A percentile compares a stretch with the other conserved stretches of the same genome.
Conservation (phyloP, 2,113 vertebrate species). For the Lagopus leucura region DNA sequence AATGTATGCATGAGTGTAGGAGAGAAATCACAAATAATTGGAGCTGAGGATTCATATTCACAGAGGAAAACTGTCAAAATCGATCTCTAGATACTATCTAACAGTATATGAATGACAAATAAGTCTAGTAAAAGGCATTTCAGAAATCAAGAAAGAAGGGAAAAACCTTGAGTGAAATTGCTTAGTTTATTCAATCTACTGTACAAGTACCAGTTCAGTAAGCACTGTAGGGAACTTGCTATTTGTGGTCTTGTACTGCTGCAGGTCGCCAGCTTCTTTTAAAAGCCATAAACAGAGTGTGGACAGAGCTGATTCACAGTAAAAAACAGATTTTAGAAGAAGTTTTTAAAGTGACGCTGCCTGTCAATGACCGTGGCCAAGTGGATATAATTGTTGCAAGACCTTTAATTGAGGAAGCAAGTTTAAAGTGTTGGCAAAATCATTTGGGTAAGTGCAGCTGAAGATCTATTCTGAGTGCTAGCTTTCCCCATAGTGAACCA, state of each 20-base stretch:
- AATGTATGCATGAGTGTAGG: neutral
- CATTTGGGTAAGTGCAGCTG: constrained; percentile 86
- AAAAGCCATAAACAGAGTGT: constrained; percentile 97
- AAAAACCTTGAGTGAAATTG: neutral
- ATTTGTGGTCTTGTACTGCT: neutral
- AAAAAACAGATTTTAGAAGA: constrained; percentile 96
- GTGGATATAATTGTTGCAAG: constrained; percentile 91
- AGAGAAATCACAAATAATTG: neutral
- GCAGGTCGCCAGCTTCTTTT: constrained; percentile 95
- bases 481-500: neutral
- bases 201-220: neutral
- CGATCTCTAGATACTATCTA: neutral
- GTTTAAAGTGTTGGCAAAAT: constrained; percentile 96
- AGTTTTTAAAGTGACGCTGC: constrained; percentile 93
- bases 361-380: constrained; percentile 93
- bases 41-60: neutral
- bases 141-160: neutral
- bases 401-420: constrained; percentile 91
- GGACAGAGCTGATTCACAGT: constrained; percentile 97
- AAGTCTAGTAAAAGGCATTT: neutral
- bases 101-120: neutral
- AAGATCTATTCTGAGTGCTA: neutral
- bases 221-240: neutral
- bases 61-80: neutral
- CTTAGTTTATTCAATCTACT: neutral